A percentile compares a stretch with the other conserved stretches of the same genome.
phyloP scores from a whole-genome alignment of 2,797 vertebrate genomes.

The Bradypodion ventrale region DNA sequence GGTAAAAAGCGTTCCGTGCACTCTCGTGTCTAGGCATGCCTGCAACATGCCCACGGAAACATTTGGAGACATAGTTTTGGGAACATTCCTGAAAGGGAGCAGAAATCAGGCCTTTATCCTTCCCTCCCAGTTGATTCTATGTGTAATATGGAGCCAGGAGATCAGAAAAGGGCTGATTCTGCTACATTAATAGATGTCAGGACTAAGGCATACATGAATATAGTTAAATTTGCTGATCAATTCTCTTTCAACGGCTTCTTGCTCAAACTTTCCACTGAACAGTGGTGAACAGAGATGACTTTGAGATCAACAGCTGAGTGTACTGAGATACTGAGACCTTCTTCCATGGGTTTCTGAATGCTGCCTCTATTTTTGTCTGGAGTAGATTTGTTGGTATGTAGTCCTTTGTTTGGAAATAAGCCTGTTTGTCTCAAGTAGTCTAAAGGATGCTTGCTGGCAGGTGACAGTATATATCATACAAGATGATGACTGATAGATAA shows the following conservation, averaged over 20 bases:
- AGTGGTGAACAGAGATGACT: not conserved
- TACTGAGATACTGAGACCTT: not conserved
- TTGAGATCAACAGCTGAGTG: not conserved
- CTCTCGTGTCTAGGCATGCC: no score
- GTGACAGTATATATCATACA: not conserved
- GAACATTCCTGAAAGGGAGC: not conserved
- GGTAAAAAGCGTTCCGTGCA: no score
- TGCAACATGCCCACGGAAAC: no score
- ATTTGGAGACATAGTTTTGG: no score
- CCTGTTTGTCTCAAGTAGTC: not conserved
- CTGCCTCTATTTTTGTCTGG: not conserved
- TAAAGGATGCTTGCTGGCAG: not conserved
- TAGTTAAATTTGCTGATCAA: not conserved
- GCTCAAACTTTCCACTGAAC: not conserved
- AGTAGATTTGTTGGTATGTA: no score
- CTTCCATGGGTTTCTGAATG: not conserved
- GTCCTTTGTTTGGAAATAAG: no score
- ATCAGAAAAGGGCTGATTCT: not conserved
- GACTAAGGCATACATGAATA: not conserved
- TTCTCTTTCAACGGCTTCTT: not conserved
- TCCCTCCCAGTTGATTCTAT: not conserved
- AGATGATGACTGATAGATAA: no score
- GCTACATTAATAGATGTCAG: not conserved
- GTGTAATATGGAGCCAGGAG: not conserved
- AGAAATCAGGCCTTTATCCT: not conserved